Evolutionary conservation across 2,113 vertebrate genomes (phyloP), one percentile per base, ranked within the genome.

Genomic region (Pongo abelii): DNA sequence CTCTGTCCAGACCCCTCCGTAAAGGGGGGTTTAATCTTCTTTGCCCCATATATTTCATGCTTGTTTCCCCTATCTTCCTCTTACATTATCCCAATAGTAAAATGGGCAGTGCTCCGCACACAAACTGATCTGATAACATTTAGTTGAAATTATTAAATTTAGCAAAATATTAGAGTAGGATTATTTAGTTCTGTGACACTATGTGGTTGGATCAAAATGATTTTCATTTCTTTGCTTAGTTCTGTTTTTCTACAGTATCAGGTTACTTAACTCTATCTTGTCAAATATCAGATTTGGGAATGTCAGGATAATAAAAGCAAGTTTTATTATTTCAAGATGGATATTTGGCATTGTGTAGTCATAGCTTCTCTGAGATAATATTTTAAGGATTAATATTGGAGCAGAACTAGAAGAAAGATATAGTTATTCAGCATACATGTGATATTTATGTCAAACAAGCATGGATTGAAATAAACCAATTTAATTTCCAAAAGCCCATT

Each of bases 371-470:
- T 88, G 59, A 38, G 87, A 92, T 90, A 92, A 92, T 92, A 86
- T 93, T 95, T 97, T 75, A 97, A 96, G 43, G 93, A 97, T 96
- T 97, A 96, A 96, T 96, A 95, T 84, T 97, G 89, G 78, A 98
- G 72, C 50, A 84, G 81, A 96, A 93, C 87, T 83, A 93, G 87
- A 97, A 97, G 59, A 87, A 75, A 67, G 79, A 80, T 93, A 89
- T 75, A 59, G 74, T 93, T 96, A 89, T 93, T 95, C 46, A 78
- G 95, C 93, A 97, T 97, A 94, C 95, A 94, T 93, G 91, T 95
- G 96, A 97, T 93, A 96, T 92, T 95, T 93, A 93, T 96, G 95
- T 94, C 89, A 98, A 97, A 94, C 97, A 96, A 96, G 64, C 75
- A 93, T 67, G 30, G 87, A 75, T 78, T 72, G 75, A 97, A 97